A percentile compares a stretch with the other conserved stretches of the same genome.
These are phyloP conservation scores for Crematogaster levior DNA, from an alignment of 2,888 invertebrate species.

Conservation along the genomic window DNA sequence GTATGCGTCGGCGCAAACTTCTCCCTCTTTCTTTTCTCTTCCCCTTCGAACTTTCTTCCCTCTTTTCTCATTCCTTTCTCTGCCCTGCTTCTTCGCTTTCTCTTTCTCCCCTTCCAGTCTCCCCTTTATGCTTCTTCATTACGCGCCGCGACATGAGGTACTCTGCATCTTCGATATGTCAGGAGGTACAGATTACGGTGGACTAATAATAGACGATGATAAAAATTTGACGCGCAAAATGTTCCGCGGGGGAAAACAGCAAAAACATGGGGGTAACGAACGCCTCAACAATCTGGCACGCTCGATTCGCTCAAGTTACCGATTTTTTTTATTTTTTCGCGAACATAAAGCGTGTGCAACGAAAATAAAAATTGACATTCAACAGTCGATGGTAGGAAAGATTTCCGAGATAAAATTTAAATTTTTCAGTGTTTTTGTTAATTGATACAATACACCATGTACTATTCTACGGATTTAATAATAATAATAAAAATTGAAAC, in stretches of 20 bases:
- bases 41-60: conserved; percentile 33
- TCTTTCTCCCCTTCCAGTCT: conserved; percentile 37
- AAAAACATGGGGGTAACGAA: conserved; percentile 81
- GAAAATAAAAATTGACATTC: neutral
- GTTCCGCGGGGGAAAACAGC: conserved; percentile 74
- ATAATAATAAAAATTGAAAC: neutral
- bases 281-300: conserved; percentile 58
- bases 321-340: conserved; percentile 10
- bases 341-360: too few species aligned
- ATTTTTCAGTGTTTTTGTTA: neutral
- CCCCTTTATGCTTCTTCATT: conserved; percentile 30
- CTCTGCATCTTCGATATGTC: conserved; percentile 74
- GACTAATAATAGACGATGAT: conserved; percentile 84
- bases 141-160: conserved; percentile 59
- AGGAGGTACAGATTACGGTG: conserved; percentile 82
- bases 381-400: neutral
- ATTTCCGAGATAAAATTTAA: neutral
- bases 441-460: neutral
- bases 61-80: conserved; percentile 18
- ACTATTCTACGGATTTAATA: neutral
- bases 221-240: conserved; percentile 83
- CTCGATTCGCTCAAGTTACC: neutral
- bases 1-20: conserved; percentile 68
- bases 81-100: conserved; percentile 43
- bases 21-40: conserved; percentile 29